Conservation (phyloP, 2,888 invertebrate species). For the Nomada ruficornis region DNA sequence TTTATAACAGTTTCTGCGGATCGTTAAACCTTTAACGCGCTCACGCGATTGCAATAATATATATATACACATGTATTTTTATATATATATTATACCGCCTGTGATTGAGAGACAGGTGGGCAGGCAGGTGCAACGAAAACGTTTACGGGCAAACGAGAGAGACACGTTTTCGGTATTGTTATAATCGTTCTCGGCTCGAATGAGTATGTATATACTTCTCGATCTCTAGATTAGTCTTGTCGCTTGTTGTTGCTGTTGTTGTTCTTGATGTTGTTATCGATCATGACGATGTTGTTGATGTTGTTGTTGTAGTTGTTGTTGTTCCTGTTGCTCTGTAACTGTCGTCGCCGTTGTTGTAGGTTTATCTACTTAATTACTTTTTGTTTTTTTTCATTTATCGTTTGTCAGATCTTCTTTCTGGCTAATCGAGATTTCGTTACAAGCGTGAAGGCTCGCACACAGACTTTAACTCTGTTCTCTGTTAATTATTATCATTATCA, state of each 20-base stretch:
- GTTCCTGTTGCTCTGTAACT: conserved; percentile 68
- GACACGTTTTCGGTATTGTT: conserved; percentile 22
- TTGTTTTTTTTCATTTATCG: conserved; percentile 34
- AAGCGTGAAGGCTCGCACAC: conserved; percentile 41
- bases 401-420: conserved; percentile 59
- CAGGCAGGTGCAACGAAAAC: conserved; percentile 48
- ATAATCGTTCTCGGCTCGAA: conserved; percentile 18
- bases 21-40: conserved; percentile 41
- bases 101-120: conserved; percentile 61
- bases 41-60: conserved; percentile 37
- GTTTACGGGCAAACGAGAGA: conserved; percentile 23
- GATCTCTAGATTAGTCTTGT: conserved; percentile 54
- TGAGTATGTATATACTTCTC: conserved; percentile 33
- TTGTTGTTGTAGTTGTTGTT: conserved; percentile 61
- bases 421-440: conserved; percentile 53
- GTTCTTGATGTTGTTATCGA: conserved; percentile 69
- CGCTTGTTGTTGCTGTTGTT: conserved; percentile 71
- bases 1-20: not conserved
- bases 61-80: conserved; percentile 36
- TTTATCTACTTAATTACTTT: conserved; percentile 39
- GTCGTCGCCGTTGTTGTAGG: conserved; percentile 67
- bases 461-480: conserved; percentile 30
- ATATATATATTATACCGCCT: conserved; percentile 31
- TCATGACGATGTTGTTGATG: conserved; percentile 64
- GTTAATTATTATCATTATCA: conserved; percentile 13